Base-by-base conservation (phyloP, 2,113 vertebrate species). In the Anarrhichthys ocellatus region DNA sequence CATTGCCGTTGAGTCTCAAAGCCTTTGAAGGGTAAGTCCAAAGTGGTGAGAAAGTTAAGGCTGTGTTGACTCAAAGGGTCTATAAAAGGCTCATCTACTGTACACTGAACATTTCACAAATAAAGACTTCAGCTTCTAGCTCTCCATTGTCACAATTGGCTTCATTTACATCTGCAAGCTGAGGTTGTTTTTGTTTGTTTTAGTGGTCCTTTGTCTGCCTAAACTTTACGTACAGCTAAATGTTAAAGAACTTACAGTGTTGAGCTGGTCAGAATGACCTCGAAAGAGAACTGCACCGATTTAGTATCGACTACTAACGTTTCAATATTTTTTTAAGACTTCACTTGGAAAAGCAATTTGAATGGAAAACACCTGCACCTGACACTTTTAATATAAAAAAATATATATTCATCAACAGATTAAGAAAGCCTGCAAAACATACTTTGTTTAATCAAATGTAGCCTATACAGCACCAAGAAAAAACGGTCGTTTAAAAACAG, bases 381-480 rank as follows among this genome's bases (percentile, higher is more conserved):
- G 29, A 58, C 29, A 66, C 7, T 56, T 59, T 22, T 9, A 20
- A 24, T 46, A 56, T 20, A 34, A 56, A 58, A 58, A 79, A 44
- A 52, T 0, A 40, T 11, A 59, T 22, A 71, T 44, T 79, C 32
- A 36, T 46, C 48, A 48, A 56, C 62, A 56, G 74, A n/a, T n/a
- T 40, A 32, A 52, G 29, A 29, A 0, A 44, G 6, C 0, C n/a
- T 52, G 50, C 3, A 81, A 78, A 80, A 80, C 42, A 44, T 17
- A 46, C 40, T 79, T 65, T 56, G n/a, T 29, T 62, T 64, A 8
- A 80, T 75, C 9, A 75, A 63, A 40, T 42, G 6, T 65, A 29
- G 29, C 29, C 29, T 29, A 68, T 72, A 70, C 18, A 81, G 22
- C n/a, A 18, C 13, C 20, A 67, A n/a, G 36, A 50, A 48, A 78